phyloP scores from a whole-genome alignment of 1,140 invertebrate genomes.

The Nautilus pompilius region DNA sequence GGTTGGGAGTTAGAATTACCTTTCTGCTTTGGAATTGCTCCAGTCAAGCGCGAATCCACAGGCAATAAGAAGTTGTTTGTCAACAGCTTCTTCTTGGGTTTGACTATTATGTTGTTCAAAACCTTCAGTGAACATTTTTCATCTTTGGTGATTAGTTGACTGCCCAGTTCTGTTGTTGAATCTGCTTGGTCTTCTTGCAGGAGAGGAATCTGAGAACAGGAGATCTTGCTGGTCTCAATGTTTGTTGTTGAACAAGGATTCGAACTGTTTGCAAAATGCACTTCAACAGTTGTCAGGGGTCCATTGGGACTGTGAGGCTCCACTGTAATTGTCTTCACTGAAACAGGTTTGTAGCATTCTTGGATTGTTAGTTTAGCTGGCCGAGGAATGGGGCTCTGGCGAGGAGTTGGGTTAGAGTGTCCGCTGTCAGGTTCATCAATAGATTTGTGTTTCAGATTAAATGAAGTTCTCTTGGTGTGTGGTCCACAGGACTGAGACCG shows the following conservation, averaged over 20 bases:
- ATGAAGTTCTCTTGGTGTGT: conserved; percentile 11
- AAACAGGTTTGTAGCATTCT: conserved; percentile 19
- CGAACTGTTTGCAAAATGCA: conserved; percentile 29
- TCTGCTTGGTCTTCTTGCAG: neutral
- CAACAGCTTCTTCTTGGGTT: conserved; percentile 4
- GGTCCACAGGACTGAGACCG: conserved; percentile 20
- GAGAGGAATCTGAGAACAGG: neutral
- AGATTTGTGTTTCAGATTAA: conserved; percentile 3
- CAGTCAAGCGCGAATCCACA: neutral
- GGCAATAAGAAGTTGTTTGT: conserved; percentile 4
- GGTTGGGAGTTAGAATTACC: conserved; percentile 6
- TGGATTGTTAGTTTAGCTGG: conserved; percentile 24
- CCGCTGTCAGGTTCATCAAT: conserved; percentile 4
- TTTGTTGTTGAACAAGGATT: conserved; percentile 31
- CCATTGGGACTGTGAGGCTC: conserved; percentile 13
- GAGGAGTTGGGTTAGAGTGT: conserved; percentile 14
- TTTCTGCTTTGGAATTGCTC: conserved; percentile 1
- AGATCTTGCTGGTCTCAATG: conserved; percentile 7
- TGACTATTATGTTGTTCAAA: conserved; percentile 3
- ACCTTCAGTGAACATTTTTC: conserved; percentile 1
- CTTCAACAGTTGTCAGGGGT: conserved; percentile 18
- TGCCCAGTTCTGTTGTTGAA: neutral
- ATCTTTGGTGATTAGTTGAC: neutral
- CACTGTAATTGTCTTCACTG: conserved; percentile 12
- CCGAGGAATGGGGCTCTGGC: conserved; percentile 19